Conservation (phyloP, 2,797 vertebrate species). For the Mallotus villosus region DNA sequence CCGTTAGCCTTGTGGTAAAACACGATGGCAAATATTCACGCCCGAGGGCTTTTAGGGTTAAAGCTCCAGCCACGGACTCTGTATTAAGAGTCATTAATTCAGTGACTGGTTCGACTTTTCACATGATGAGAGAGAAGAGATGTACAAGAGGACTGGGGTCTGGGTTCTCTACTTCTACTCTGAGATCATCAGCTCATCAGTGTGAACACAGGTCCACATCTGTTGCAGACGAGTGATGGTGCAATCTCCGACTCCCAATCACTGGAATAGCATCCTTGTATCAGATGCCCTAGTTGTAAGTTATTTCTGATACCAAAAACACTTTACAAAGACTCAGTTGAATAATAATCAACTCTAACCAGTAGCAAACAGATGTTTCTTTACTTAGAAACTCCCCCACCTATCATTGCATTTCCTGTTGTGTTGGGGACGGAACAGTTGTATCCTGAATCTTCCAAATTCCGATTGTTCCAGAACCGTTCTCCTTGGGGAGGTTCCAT, state of each 20-base stretch:
- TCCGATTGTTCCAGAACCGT: slow-evolving; percentile 2
- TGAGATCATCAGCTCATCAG: too few species aligned
- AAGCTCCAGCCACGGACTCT: background rate
- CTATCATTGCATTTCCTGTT: background rate
- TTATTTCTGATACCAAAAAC: background rate
- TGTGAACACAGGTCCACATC: too few species aligned
- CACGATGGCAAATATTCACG: background rate
- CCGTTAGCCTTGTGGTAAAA: background rate
- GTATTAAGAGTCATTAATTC: background rate
- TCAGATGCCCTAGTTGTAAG: background rate
- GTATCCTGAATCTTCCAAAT: background rate
- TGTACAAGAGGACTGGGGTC: too few species aligned
- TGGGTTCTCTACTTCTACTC: too few species aligned
- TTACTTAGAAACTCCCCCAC: background rate
- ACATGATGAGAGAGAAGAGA: too few species aligned
- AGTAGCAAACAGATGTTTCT: background rate
- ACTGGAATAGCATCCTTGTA: too few species aligned
- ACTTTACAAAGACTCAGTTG: background rate
- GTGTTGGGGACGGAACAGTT: background rate
- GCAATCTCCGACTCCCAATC: too few species aligned
- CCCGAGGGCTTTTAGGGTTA: background rate
- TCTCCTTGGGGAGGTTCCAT: background rate
- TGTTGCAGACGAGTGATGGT: too few species aligned
- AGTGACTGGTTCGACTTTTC: too few species aligned
- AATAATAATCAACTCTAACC: slow-evolving; percentile 1